Conservation (phyloP, 1,140 invertebrate genomes). For the Oscheius sp. region DNA sequence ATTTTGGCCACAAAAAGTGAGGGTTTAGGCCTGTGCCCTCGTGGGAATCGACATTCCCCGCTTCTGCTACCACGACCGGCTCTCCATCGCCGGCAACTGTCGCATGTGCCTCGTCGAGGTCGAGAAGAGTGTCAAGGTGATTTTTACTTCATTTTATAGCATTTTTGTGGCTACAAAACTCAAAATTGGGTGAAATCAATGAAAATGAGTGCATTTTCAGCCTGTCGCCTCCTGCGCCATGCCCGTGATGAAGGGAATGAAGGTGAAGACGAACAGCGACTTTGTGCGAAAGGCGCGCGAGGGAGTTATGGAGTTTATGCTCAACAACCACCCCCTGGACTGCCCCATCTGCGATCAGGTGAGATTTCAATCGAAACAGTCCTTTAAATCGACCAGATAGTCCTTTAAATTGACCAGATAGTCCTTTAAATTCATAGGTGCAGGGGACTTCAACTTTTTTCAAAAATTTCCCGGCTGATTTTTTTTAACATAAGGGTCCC, state of each 20-base stretch:
- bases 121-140: constrained; percentile 78
- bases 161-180: too few species aligned
- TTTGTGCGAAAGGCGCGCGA: constrained; percentile 84
- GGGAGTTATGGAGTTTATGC: constrained; percentile 98
- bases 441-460: too few species aligned
- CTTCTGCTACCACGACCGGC: constrained; percentile 97
- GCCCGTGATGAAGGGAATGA: constrained; percentile 98
- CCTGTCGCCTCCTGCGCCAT: constrained; percentile 99
- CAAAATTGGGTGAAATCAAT: neutral
- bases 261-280: constrained; percentile 94
- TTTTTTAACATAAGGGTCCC: too few species aligned
- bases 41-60: constrained; percentile 96
- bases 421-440: too few species aligned
- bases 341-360: constrained; percentile 95
- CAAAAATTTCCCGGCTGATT: too few species aligned
- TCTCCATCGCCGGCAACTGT: constrained; percentile 96
- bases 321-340: constrained; percentile 97
- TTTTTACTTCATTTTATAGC: neutral
- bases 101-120: constrained; percentile 99
- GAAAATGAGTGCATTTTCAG: constrained; percentile 40
- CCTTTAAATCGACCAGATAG: too few species aligned
- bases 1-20: neutral
- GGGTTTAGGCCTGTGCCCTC: constrained; percentile 76
- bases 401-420: too few species aligned
- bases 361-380: neutral